Evolutionary conservation across 2,888 invertebrate species (phyloP).

Genomic region (Eupithecia exiguata): DNA sequence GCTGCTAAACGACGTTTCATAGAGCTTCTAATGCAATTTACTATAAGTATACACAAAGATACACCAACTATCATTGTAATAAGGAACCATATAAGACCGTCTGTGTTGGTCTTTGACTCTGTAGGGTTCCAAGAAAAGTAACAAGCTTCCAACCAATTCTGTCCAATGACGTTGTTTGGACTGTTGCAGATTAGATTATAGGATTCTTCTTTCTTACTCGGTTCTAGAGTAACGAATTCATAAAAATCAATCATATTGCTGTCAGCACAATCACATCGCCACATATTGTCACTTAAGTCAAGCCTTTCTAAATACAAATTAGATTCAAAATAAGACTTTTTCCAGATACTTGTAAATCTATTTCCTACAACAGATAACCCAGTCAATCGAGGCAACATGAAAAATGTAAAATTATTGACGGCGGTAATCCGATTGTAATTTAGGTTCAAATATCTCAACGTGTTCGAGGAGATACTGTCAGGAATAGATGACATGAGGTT

Average conservation of each 20-base stretch:
- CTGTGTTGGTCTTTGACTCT: conserved; percentile 66
- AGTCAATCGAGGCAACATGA: conserved; percentile 84
- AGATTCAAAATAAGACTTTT: conserved; percentile 82
- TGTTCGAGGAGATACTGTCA: conserved; percentile 83
- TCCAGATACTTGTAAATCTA: conserved; percentile 86
- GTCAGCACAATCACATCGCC: conserved; percentile 89
- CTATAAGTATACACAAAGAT: conserved; percentile 79
- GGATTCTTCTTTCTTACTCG: conserved; percentile 80
- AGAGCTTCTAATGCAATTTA: conserved; percentile 81
- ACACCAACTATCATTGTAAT: conserved; percentile 82
- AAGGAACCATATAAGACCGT: conserved; percentile 85
- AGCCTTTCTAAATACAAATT: conserved; percentile 84
- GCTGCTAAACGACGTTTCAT: conserved; percentile 81
- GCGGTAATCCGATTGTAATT: conserved; percentile 85
- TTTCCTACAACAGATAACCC: conserved; percentile 88
- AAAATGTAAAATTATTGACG: conserved; percentile 86
- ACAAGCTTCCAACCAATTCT: conserved; percentile 88
- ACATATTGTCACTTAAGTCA: conserved; percentile 88
- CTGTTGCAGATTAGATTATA: conserved; percentile 86
- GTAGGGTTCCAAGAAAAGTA: conserved; percentile 84
- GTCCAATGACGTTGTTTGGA: conserved; percentile 85
- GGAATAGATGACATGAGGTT: conserved; percentile 87
- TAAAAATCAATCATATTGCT: conserved; percentile 85
- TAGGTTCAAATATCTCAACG: conserved; percentile 84
- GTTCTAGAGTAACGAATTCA: conserved; percentile 83